A percentile compares a stretch with the other conserved stretches of the same genome.
Conservation (phyloP, 2,888 invertebrate genomes). For the Aethes cnicana region DNA sequence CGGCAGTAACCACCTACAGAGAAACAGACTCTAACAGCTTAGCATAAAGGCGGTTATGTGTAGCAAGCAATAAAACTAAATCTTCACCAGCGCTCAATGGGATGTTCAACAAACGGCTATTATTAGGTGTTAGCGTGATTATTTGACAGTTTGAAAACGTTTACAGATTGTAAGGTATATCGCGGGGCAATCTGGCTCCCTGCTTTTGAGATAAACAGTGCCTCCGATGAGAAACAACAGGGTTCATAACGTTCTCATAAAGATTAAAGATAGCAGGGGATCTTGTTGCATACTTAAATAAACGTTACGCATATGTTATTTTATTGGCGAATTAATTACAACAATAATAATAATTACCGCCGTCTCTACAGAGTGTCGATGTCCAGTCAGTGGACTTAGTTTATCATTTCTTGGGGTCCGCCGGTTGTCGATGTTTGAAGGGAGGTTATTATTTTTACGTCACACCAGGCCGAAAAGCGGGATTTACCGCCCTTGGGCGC, state of each 20-base stretch:
- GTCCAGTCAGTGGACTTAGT: too few species aligned
- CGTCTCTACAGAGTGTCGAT: too few species aligned
- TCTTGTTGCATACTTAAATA: constrained; percentile 34
- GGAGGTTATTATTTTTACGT: too few species aligned
- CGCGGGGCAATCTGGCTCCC: constrained; percentile 77
- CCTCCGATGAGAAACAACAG: constrained; percentile 61
- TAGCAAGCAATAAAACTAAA: constrained; percentile 38
- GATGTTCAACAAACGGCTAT: constrained; percentile 72
- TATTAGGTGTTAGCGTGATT: constrained; percentile 79
- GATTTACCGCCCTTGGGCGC: too few species aligned
- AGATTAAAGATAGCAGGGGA: constrained; percentile 41
- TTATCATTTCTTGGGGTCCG: too few species aligned
- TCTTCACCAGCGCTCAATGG: constrained; percentile 51
- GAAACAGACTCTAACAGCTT: constrained; percentile 46
- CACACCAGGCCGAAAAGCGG: too few species aligned
- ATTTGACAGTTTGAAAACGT: constrained; percentile 83
- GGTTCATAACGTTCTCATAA: constrained; percentile 58
- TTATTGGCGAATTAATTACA: too few species aligned
- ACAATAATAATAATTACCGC: too few species aligned
- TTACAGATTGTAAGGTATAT: constrained; percentile 64
- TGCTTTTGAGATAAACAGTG: constrained; percentile 73
- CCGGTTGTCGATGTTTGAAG: too few species aligned
- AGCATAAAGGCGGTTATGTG: constrained; percentile 33
- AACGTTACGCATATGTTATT: constrained; percentile 29
- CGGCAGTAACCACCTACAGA: constrained; percentile 37